Base-by-base conservation (phyloP, 2,797 vertebrate species). In the Brachyalestes nurse region DNA sequence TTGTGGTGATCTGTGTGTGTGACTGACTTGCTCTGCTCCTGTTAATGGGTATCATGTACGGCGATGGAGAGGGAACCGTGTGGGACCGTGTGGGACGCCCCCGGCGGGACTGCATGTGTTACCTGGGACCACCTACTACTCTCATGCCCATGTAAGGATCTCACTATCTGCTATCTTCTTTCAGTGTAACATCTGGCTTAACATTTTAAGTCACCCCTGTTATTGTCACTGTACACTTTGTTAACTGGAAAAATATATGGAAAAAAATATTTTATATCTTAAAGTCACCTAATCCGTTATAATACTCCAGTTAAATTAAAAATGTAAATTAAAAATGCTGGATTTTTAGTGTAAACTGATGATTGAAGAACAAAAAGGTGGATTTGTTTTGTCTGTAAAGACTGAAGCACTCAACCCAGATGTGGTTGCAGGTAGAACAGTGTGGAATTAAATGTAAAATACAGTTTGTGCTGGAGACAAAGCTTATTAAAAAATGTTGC, bases 71-170 rank as follows among this genome's bases (percentile, higher is more conserved):
- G 87, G 90, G 86, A 81, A 89, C 88, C 0, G 88, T 92, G 82
- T 94, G 94, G 94, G 93, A 95, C 89, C 91, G 92, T 77, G 92
- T 94, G 77, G 92, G 87, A 73, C 91, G 91, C 80, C 90, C 94
- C 71, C 92, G 92, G 57, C 90, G 92, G 87, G 93, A 95, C 88
- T 95, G 92, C 72, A 93, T 93, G 92, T 95, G 93, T 86, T 93
- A 94, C 87, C 91, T 95, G 77, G 94, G 92, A 93, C 93, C 94
- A 77, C 93, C 94, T 67, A 91, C 89, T 69, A 89, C 92, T 88
- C 85, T 95, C 86, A 91, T 94, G 90, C 93, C 94, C 5, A 90
- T 92, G 94, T 95, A 92, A 95, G 94, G 90, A 71, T 81, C 72
- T 72, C 88, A 89, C 2, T 47, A 12, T 8, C 7, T 13, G 34